Evolutionary conservation across 37 sponge, comb jelly and placozoan species (phyloP).

Genomic region (Cladorhizidae sp.): DNA sequence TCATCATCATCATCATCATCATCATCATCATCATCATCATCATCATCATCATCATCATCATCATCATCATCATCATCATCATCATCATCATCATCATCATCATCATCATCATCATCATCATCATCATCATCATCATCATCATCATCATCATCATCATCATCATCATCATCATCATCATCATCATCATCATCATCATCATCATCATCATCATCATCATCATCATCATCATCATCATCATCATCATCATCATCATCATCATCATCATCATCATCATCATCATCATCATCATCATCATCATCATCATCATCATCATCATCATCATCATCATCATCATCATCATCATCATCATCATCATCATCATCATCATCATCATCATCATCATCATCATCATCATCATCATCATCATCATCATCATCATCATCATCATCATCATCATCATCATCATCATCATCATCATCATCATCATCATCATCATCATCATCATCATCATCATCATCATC

Average conservation of each 20-base stretch:
- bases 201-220: background rate
- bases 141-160: background rate
- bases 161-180: background rate
- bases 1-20: background rate
- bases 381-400: slow-evolving; percentile 4
- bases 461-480: background rate
- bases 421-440: slow-evolving; percentile 2
- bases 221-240: slow-evolving; percentile 4
- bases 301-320: slow-evolving; percentile 4
- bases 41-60: background rate
- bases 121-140: background rate
- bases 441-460: background rate
- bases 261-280: slow-evolving; percentile 2
- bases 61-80: background rate
- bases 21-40: background rate
- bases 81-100: slow-evolving; percentile 2
- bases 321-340: slow-evolving; percentile 4
- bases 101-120: slow-evolving; percentile 2
- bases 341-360: slow-evolving; percentile 4
- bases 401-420: slow-evolving; percentile 2
- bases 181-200: background rate
- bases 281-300: background rate
- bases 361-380: background rate
- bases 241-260: background rate
- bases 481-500: slow-evolving; percentile 4